Conservation (phyloP, 2,797 vertebrate genomes). For the Trachurus trachurus region DNA sequence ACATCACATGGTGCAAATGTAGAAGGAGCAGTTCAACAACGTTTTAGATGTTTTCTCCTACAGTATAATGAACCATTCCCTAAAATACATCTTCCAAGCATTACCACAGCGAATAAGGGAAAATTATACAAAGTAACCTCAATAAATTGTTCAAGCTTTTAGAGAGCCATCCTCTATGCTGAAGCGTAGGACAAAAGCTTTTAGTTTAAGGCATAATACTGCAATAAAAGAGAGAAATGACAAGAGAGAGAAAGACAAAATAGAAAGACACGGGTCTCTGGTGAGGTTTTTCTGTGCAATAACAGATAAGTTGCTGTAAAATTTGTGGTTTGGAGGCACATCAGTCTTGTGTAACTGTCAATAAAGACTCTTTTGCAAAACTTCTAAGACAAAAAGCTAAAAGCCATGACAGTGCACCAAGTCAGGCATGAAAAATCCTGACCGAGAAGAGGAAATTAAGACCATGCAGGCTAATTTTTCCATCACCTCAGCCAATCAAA, state of each 20-base stretch:
- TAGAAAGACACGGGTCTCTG: neutral
- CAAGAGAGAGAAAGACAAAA: neutral
- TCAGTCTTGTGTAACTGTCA: slow-evolving; percentile 13
- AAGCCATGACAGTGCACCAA: slow-evolving; percentile 19
- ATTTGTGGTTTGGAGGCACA: slow-evolving; percentile 24
- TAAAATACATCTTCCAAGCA: neutral
- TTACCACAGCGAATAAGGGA: neutral
- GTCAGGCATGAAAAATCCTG: slow-evolving; percentile 39
- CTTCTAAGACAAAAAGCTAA: slow-evolving; percentile 20
- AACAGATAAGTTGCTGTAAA: slow-evolving; percentile 1
- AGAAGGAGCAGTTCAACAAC: too few relatives aligned
- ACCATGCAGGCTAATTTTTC: slow-evolving; percentile 51
- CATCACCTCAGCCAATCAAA: slow-evolving; percentile 61
- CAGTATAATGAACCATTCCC: too few relatives aligned
- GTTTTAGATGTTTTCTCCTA: too few relatives aligned
- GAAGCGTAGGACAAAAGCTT: neutral
- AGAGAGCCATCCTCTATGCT: neutral
- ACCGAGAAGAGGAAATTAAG: slow-evolving; percentile 39
- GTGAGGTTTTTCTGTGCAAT: neutral
- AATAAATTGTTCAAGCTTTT: too few relatives aligned
- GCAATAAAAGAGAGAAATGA: neutral
- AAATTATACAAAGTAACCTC: neutral
- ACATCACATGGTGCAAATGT: too few relatives aligned
- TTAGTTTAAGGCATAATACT: slow-evolving; percentile 19
- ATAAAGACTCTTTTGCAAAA: slow-evolving; percentile 26